Evolutionary conservation across 2,113 vertebrate genomes (phyloP), one percentile per base, ranked within the genome.

Genomic region (Oncorhynchus clarkii): DNA sequence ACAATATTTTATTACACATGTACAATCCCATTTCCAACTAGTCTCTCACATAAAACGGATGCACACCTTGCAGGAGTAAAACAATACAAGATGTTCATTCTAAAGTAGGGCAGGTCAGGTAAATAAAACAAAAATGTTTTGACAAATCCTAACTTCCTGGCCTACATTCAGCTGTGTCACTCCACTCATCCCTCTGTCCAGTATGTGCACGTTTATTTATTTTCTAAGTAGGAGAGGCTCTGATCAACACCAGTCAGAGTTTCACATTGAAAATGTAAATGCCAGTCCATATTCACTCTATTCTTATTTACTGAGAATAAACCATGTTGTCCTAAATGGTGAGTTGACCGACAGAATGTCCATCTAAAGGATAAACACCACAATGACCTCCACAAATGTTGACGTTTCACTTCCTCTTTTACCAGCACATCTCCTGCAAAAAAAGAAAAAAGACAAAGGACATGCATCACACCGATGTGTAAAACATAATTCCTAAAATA

Each of bases 1-100:
- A 92, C 91, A 92, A 89, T 92, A 86, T 85, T 90, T 92, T 89
- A 87, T 89, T 91, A 92, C 91, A 92, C 88, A 92, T 92, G 81
- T 92, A 92, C 90, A 92, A 82, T 90, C 85, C 79, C 73, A 67
- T 82, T 88, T 78, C 73, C 76, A 31, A 60, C 49, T 71, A n/a
- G n/a, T 29, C 68, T 49, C 48, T 81, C 82, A 1, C n/a, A 48
- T 83, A 87, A 88, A 88, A 85, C 54, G 26, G 73, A 75, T 45
- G 71, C 78, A 83, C 62, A 69, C 27, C 49, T 81, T 65, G 70
- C 73, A 75, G 65, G 39, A 72, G n/a, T 39, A 5, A 51, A 67
- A 75, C n/a, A 73, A 57, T 60, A 82, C 66, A 75, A 31, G 80
- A 64, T 80, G 70, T 75, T 14, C 65, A 82, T 67, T 24, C 65